phyloP scores from a whole-genome alignment of 2,797 vertebrate species.

The Lates japonicus region DNA sequence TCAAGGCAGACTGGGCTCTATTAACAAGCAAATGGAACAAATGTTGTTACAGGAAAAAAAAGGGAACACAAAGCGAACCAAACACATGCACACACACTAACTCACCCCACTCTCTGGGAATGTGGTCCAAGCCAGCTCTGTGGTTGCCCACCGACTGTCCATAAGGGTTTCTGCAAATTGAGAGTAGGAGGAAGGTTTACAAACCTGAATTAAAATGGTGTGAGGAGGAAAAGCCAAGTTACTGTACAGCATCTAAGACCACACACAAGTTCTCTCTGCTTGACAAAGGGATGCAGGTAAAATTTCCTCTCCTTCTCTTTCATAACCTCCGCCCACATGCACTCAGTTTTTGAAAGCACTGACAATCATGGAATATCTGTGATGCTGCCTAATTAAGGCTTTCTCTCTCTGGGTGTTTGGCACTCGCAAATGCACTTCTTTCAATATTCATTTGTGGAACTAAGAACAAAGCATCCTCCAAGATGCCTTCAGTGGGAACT shows the following conservation, averaged over 20 bases:
- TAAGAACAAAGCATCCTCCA: conserved; percentile 61
- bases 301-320: conserved; percentile 45
- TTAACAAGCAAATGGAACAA: conserved; percentile 84
- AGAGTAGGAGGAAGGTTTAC: conserved; percentile 70
- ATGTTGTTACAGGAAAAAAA: conserved; percentile 60
- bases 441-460: conserved; percentile 65
- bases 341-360: conserved; percentile 64
- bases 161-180: conserved; percentile 94
- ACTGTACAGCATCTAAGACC: conserved; percentile 51
- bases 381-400: conserved; percentile 71
- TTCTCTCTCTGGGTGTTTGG: conserved; percentile 31
- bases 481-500: conserved; percentile 51
- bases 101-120: conserved; percentile 98
- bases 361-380: conserved; percentile 66
- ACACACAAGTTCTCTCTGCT: conserved; percentile 38
- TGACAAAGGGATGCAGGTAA: conserved; percentile 61
- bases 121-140: conserved; percentile 96
- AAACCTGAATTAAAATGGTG: conserved; percentile 51
- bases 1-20: conserved; percentile 74
- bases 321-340: conserved; percentile 63
- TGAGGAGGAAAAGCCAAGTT: conserved; percentile 23
- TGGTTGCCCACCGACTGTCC: conserved; percentile 98
- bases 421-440: conserved; percentile 50
- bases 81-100: conserved; percentile 58
- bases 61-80: conserved; percentile 34